phyloP scores from a whole-genome alignment of 2,113 vertebrate species.

The Sitta europaea region DNA sequence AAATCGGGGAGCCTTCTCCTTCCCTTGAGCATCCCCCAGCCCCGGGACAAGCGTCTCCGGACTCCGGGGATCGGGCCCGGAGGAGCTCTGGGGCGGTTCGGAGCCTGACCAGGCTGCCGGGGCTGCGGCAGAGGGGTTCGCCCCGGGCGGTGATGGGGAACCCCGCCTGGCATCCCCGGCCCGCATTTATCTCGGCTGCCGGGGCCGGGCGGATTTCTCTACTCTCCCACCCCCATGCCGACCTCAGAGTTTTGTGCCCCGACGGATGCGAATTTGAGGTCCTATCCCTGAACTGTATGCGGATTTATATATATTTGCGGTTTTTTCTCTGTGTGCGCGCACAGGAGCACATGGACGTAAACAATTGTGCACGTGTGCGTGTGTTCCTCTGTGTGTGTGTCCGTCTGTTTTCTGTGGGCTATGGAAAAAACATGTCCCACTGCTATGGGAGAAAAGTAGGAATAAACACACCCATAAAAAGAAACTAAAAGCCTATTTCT shows the following conservation, averaged over 20 bases:
- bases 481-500: neutral
- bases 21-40: too few species aligned
- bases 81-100: neutral
- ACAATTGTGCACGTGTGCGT: neutral
- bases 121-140: neutral
- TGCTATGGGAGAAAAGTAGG: neutral
- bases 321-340: rapidly evolving
- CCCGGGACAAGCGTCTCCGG: neutral
- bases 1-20: neutral
- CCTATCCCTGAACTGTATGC: neutral
- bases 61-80: neutral
- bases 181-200: neutral
- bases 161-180: neutral
- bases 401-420: neutral
- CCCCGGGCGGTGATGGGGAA: neutral
- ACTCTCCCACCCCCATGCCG: neutral
- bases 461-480: neutral
- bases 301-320: rapidly evolving
- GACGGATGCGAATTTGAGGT: neutral
- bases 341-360: neutral
- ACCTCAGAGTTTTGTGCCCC: neutral
- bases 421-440: neutral
- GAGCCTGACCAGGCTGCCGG: neutral
- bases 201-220: neutral
- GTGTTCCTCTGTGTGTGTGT: neutral